Conservation (phyloP, 2,888 invertebrate genomes). For the Serrognathus titanus region DNA sequence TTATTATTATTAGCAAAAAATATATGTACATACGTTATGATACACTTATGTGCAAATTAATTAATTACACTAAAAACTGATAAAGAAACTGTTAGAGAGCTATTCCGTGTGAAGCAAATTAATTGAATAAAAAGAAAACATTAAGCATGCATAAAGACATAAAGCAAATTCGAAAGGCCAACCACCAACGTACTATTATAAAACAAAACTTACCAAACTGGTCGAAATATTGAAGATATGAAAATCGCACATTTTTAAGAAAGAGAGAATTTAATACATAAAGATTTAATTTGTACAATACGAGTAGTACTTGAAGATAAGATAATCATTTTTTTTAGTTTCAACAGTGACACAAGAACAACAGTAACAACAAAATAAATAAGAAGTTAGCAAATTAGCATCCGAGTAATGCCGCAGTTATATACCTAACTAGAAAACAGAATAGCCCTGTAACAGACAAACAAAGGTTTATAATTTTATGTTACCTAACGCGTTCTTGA, state of each 20-base stretch:
- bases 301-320: background rate
- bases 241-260: background rate
- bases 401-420: conserved; percentile 11
- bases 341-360: background rate
- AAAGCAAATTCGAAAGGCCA: background rate
- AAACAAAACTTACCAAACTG: background rate
- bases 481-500: conserved; percentile 40
- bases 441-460: conserved; percentile 47
- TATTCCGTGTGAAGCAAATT: conserved; percentile 6
- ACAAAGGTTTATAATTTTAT: conserved; percentile 20
- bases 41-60: background rate
- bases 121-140: conserved; percentile 1
- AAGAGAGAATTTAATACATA: background rate
- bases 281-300: background rate
- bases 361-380: background rate
- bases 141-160: background rate
- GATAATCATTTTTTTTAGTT: background rate
- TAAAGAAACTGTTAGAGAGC: conserved; percentile 2
- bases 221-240: background rate
- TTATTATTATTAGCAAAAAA: conserved; percentile 1
- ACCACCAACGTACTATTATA: background rate
- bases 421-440: conserved; percentile 40
- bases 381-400: background rate
- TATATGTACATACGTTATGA: background rate
- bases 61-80: background rate